Evolutionary conservation across 2,113 vertebrate genomes (phyloP).

Genomic region (Abramis brama): DNA sequence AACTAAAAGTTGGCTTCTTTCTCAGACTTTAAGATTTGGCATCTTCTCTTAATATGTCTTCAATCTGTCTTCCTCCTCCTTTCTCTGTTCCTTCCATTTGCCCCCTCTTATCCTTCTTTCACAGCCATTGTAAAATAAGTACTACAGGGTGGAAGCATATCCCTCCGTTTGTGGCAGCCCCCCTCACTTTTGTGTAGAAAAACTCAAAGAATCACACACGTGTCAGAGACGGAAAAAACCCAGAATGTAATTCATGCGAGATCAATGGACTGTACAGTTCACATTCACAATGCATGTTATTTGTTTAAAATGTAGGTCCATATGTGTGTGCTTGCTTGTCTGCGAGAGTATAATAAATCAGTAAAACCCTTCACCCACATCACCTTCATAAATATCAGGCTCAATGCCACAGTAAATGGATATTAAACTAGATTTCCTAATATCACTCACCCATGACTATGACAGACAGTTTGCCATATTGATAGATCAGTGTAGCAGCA

Average conservation of each 20-base stretch:
- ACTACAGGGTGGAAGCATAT: conserved; percentile 68
- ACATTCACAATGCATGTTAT: conserved; percentile 25
- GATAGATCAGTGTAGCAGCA: conserved; percentile 28
- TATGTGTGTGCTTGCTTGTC: conserved; percentile 47
- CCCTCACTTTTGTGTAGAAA: conserved; percentile 61
- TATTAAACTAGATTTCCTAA: conserved; percentile 40
- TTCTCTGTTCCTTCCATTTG: conserved; percentile 51
- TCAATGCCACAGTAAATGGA: conserved; percentile 25
- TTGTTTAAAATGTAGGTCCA: conserved; percentile 1
- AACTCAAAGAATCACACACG: conserved; percentile 60
- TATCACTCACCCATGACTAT: conserved; percentile 15
- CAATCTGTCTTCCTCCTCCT: conserved; percentile 13
- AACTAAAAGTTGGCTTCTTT: conserved; percentile 30
- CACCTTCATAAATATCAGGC: conserved; percentile 32
- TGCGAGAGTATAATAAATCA: conserved; percentile 1
- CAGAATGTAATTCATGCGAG: conserved; percentile 12
- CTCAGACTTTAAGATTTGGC: background rate
- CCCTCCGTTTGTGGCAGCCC: conserved; percentile 51
- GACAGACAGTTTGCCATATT: conserved; percentile 18
- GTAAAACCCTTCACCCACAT: conserved; percentile 4
- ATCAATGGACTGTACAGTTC: conserved; percentile 60
- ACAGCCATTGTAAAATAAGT: conserved; percentile 72
- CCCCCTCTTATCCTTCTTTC: conserved; percentile 65
- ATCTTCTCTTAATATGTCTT: background rate
- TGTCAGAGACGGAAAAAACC: background rate